Percentiles rank a stretch among this genome's conserved stretches.
Conservation (phyloP, 1,140 invertebrate genomes). For the Dendroctonus valens region DNA sequence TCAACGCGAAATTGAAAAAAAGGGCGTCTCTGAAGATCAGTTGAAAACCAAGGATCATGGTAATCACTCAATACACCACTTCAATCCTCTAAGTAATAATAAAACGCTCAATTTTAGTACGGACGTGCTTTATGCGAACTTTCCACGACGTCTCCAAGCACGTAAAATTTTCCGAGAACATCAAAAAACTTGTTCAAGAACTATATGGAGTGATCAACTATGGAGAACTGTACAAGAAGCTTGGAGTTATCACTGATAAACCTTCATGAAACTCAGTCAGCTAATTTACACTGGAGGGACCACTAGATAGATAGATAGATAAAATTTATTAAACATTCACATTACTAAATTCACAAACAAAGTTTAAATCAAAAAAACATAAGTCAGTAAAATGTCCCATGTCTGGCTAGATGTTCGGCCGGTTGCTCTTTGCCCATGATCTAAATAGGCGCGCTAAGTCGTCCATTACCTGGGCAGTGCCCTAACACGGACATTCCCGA, state of each 20-base stretch:
- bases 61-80: conserved; percentile 7
- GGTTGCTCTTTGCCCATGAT: no score
- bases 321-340: no score
- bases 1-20: conserved; percentile 79
- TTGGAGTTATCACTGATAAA: conserved; percentile 79
- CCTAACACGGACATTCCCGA: no score
- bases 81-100: not conserved
- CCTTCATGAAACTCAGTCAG: conserved; percentile 79
- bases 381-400: no score
- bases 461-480: no score
- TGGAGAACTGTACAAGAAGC: conserved; percentile 86
- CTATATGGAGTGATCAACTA: conserved; percentile 95
- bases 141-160: conserved; percentile 94
- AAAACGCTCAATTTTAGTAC: conserved; percentile 56
- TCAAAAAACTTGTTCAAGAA: conserved; percentile 83
- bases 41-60: conserved; percentile 82
- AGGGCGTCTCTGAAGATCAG: conserved; percentile 63
- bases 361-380: no score
- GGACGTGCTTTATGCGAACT: conserved; percentile 92
- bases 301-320: no score
- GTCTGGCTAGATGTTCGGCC: no score
- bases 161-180: conserved; percentile 78
- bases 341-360: no score
- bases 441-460: no score
- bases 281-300: conserved; percentile 81